These are phyloP conservation scores for Leptinotarsa texana DNA, from an alignment of 1,140 invertebrate genomes.

Conservation along the genomic window DNA sequence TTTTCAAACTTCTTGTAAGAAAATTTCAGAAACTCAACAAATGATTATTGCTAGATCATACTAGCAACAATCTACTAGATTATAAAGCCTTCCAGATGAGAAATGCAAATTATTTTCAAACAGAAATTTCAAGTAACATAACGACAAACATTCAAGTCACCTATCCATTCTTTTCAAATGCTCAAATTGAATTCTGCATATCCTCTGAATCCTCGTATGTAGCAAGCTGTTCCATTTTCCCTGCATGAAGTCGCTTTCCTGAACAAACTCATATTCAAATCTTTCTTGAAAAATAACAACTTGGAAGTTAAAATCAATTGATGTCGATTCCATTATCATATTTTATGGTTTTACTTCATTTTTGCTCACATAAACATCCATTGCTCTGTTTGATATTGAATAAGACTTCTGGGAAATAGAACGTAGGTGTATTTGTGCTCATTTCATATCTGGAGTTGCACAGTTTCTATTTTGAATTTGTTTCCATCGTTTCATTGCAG, in stretches of 20 bases:
- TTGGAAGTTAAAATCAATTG: slow-evolving; percentile 6
- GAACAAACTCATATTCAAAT: not conserved
- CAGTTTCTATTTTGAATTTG: not conserved
- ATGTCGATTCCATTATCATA: not conserved
- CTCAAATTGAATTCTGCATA: not conserved
- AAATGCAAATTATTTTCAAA: too few relatives aligned
- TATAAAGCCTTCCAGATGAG: too few relatives aligned
- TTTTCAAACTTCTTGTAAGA: too few relatives aligned
- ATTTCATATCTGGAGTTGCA: not conserved
- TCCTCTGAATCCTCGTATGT: not conserved
- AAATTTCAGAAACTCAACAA: too few relatives aligned
- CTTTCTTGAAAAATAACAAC: not conserved
- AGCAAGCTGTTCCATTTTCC: not conserved
- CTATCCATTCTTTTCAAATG: not conserved
- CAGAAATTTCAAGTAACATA: too few relatives aligned
- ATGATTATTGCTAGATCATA: too few relatives aligned
- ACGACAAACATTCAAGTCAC: too few relatives aligned
- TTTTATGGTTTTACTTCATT: slow-evolving; percentile 3
- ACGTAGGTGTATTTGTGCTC: not conserved
- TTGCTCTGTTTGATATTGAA: not conserved
- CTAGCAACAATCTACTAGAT: too few relatives aligned
- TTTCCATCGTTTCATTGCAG: not conserved
- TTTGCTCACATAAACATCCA: slow-evolving; percentile 2
- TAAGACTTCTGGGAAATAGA: not conserved
- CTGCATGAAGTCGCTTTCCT: not conserved